phyloP scores from a whole-genome alignment of 2,888 invertebrate species.

The Margaritifera margaritifera region DNA sequence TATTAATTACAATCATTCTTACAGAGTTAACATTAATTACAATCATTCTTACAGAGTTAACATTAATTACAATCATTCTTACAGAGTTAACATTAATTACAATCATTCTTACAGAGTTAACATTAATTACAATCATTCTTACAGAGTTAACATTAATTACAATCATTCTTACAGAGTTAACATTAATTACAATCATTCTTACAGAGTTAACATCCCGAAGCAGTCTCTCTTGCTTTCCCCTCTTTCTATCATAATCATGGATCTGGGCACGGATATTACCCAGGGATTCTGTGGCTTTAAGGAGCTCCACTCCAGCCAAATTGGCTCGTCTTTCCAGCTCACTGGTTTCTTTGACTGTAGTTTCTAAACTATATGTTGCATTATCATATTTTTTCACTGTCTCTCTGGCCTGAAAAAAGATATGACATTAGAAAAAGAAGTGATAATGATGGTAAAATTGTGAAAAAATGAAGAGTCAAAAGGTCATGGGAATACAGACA shows the following conservation, averaged over 20 bases:
- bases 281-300: slow-evolving; percentile 60
- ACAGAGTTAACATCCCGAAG: slow-evolving; percentile 64
- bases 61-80: slow-evolving; percentile 26
- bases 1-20: slow-evolving; percentile 26
- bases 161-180: slow-evolving; percentile 51
- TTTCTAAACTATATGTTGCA: slow-evolving; percentile 52
- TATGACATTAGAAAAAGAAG: neutral
- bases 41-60: slow-evolving; percentile 51
- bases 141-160: slow-evolving; percentile 57
- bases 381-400: slow-evolving; percentile 59
- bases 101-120: slow-evolving; percentile 51
- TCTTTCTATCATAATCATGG: slow-evolving; percentile 49
- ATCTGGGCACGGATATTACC: slow-evolving; percentile 50
- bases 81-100: slow-evolving; percentile 57
- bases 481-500: neutral
- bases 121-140: slow-evolving; percentile 26
- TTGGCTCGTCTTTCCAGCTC: slow-evolving; percentile 66
- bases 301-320: slow-evolving; percentile 60
- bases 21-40: slow-evolving; percentile 57
- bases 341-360: slow-evolving; percentile 56
- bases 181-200: slow-evolving; percentile 26
- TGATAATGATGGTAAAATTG: neutral
- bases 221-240: slow-evolving; percentile 55
- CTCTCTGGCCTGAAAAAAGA: slow-evolving; percentile 44
- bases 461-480: neutral